A percentile compares a stretch with the other conserved stretches of the same genome.
These are phyloP conservation scores for Gymnobelideus leadbeateri DNA, from an alignment of 2,113 vertebrate genomes.

Conservation along the genomic window DNA sequence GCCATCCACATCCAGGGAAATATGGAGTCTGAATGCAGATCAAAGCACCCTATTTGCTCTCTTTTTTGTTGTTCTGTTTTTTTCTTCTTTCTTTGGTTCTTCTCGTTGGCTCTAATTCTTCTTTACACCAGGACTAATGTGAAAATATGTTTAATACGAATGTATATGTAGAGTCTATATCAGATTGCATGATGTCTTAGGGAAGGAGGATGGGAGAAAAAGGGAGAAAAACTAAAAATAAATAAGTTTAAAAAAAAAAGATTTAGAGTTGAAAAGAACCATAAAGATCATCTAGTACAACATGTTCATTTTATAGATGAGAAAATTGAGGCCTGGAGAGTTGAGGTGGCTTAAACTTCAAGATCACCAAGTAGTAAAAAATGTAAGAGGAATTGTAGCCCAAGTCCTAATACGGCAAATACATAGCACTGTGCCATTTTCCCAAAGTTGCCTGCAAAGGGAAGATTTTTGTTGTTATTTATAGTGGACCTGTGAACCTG, in stretches of 20 bases:
- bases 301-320: background rate
- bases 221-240: too few relatives aligned
- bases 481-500: background rate
- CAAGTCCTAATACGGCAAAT: background rate
- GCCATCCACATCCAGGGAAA: too few relatives aligned
- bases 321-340: background rate
- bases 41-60: too few relatives aligned
- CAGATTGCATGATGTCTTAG: too few relatives aligned
- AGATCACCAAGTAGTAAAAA: background rate
- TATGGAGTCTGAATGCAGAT: too few relatives aligned
- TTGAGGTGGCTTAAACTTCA: background rate
- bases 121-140: too few relatives aligned
- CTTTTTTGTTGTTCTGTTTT: too few relatives aligned
- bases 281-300: background rate
- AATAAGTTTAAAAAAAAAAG: background rate
- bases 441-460: background rate
- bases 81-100: too few relatives aligned
- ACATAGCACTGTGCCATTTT: background rate
- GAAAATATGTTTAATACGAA: too few relatives aligned
- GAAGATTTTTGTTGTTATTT: background rate
- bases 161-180: too few relatives aligned
- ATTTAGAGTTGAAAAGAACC: background rate
- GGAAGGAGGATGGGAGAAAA: too few relatives aligned
- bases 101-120: too few relatives aligned
- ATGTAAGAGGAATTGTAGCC: background rate